Evolutionary conservation across 1,140 invertebrate species (phyloP).

Genomic region (Delia radicum): DNA sequence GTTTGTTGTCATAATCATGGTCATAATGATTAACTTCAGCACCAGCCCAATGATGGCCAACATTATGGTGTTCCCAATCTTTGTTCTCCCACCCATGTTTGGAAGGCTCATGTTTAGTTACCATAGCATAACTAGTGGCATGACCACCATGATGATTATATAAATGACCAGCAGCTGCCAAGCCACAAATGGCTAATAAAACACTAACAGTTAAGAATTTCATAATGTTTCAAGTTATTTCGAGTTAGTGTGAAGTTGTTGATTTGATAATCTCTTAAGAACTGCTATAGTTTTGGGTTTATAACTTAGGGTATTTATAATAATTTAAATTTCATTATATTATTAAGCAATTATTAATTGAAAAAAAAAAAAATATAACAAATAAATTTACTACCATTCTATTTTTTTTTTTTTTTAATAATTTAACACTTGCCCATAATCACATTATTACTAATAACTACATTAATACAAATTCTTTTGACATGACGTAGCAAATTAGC

Average conservation of each 20-base stretch:
- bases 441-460: not conserved
- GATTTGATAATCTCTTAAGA: not conserved
- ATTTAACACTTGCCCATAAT: too few species aligned
- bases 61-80: constrained; percentile 50
- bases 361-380: too few species aligned
- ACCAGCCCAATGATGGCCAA: not conserved
- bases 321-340: not conserved
- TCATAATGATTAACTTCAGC: not conserved
- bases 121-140: not conserved
- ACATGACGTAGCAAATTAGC: not conserved
- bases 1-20: constrained; percentile 57
- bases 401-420: too few species aligned
- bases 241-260: not conserved
- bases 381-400: too few species aligned
- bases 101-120: not conserved
- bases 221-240: not conserved
- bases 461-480: not conserved
- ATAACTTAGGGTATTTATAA: not conserved
- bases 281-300: not conserved
- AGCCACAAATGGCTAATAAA: not conserved
- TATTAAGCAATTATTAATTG: not conserved
- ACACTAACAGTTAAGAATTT: not conserved
- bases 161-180: not conserved
- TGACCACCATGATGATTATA: not conserved
- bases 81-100: not conserved